Evolutionary conservation across 2,888 invertebrate genomes (phyloP).

Genomic region (Deladenus siricidicola): DNA sequence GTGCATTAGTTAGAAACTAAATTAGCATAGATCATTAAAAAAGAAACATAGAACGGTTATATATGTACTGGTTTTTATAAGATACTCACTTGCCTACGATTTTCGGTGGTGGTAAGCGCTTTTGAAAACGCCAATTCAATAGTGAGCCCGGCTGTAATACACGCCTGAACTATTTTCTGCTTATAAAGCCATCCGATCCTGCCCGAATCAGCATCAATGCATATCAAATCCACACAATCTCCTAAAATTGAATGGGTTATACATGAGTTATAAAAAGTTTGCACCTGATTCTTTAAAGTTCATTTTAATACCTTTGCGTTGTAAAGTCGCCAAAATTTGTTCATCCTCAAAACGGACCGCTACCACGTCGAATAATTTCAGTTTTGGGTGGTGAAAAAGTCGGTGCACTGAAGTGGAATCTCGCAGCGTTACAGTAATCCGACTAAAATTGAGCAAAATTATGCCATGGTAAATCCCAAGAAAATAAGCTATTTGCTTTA

Average conservation of each 20-base stretch:
- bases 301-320: conserved; percentile 30
- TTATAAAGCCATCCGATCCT: conserved; percentile 32
- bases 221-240: conserved; percentile 47
- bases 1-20: conserved; percentile 33
- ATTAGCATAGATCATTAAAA: background rate
- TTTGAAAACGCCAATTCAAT: conserved; percentile 36
- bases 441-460: conserved; percentile 20
- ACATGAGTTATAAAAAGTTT: background rate
- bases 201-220: conserved; percentile 26
- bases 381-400: conserved; percentile 32
- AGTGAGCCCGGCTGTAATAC: conserved; percentile 28
- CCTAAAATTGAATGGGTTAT: conserved; percentile 9
- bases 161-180: conserved; percentile 29
- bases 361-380: conserved; percentile 42
- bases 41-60: background rate
- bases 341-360: conserved; percentile 45
- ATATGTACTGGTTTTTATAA: background rate
- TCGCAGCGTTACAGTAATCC: conserved; percentile 33
- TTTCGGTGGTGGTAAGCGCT: conserved; percentile 28
- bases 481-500: too few relatives aligned
- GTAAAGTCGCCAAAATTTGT: conserved; percentile 43
- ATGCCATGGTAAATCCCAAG: background rate
- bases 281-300: background rate
- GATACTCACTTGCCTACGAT: conserved; percentile 28
- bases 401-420: conserved; percentile 33